These are phyloP conservation scores for Paramuricea clavata DNA, from an alignment of 92 coral and sea anemone genomes.

Conservation along the genomic window DNA sequence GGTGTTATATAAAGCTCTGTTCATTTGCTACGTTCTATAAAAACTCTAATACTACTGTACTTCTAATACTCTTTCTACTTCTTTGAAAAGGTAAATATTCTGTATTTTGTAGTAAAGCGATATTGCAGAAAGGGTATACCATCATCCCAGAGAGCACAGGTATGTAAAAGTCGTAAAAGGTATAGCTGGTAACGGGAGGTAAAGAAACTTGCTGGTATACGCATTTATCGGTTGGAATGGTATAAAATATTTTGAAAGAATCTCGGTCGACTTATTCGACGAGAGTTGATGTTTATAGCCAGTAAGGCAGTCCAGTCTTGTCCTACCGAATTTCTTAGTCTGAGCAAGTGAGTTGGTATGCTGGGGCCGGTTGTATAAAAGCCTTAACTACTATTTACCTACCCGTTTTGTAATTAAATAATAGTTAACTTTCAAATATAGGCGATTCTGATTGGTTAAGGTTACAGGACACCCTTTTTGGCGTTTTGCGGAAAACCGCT, in stretches of 20 bases:
- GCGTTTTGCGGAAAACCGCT: too few relatives aligned
- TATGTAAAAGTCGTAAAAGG: slow-evolving; percentile 14
- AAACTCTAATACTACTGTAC: too few relatives aligned
- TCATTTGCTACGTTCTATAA: too few relatives aligned
- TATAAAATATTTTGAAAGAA: not conserved
- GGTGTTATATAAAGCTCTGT: too few relatives aligned
- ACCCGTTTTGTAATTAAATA: too few relatives aligned
- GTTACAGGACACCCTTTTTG: too few relatives aligned
- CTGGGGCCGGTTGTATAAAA: too few relatives aligned
- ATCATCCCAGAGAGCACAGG: slow-evolving; percentile 89
- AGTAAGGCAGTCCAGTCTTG: not conserved
- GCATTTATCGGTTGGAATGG: not conserved
- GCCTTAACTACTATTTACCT: too few relatives aligned
- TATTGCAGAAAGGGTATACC: slow-evolving; percentile 97
- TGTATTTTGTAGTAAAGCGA: slow-evolving; percentile 77
- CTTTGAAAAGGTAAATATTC: not conserved
- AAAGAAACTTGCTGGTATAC: not conserved
- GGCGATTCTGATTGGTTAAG: too few relatives aligned
- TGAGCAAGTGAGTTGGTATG: not conserved
- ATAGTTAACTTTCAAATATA: too few relatives aligned
- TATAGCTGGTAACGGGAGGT: not conserved
- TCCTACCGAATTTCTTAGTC: not conserved
- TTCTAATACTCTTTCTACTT: too few relatives aligned
- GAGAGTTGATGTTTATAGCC: not conserved
- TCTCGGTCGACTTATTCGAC: too few relatives aligned